phyloP scores from a whole-genome alignment of 2,888 invertebrate genomes.

The Agriotes lineatus region DNA sequence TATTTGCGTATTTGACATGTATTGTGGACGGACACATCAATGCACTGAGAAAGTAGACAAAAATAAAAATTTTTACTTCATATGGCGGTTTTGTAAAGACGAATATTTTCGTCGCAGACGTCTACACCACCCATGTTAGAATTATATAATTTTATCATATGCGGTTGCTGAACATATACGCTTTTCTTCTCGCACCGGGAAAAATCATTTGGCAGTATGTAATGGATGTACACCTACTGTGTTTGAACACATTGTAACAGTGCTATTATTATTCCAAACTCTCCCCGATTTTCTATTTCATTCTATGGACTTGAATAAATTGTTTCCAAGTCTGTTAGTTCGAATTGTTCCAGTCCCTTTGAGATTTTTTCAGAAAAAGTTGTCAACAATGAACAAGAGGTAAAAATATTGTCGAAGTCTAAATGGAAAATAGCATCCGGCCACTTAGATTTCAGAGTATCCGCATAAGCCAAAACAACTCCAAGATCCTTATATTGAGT shows the following conservation, averaged over 20 bases:
- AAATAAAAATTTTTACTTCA: slow-evolving; percentile 47
- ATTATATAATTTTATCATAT: not conserved
- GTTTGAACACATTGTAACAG: not conserved
- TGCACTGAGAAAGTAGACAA: slow-evolving; percentile 32
- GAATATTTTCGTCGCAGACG: slow-evolving; percentile 35
- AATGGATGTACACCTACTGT: not conserved
- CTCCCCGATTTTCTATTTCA: not conserved
- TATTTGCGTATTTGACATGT: slow-evolving; percentile 15
- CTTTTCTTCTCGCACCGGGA: not conserved
- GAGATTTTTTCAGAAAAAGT: not conserved
- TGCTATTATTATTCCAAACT: not conserved
- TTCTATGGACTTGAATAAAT: not conserved
- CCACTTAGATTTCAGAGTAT: not conserved
- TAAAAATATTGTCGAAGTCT: not conserved
- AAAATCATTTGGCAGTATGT: not conserved
- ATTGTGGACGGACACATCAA: slow-evolving; percentile 44
- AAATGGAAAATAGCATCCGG: too few species aligned
- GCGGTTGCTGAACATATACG: slow-evolving; percentile 1
- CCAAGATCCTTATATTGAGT: not conserved
- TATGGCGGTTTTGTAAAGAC: slow-evolving; percentile 39
- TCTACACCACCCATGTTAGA: slow-evolving; percentile 36
- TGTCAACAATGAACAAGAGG: not conserved
- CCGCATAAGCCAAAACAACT: not conserved
- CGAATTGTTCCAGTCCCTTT: not conserved
- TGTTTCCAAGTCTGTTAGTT: not conserved